Evolutionary conservation across 2,113 vertebrate genomes (phyloP), one percentile per base, ranked within the genome.

Genomic region (Clarias gariepinus): DNA sequence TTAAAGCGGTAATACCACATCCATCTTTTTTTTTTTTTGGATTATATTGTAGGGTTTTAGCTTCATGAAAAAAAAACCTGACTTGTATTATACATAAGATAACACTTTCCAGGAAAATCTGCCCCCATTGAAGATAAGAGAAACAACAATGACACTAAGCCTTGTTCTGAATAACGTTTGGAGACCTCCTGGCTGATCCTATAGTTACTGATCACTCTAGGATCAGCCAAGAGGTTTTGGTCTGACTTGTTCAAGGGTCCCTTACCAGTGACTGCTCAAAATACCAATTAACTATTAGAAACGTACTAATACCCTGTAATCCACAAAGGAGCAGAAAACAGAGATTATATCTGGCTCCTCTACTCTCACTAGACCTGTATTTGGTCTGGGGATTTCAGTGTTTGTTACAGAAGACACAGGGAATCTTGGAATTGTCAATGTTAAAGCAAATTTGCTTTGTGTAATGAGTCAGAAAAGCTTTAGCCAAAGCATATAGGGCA

Each of bases 231-330:
- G 61, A 86, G 16, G 16, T 19, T 12, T 61, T 33, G 28, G 66
- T 41, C 41, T 78, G 77, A 69, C 63, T 86, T 80, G 8, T 25
- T 71, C 28, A 69, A 55, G 53, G 2, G 64, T 3, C 53, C 18
- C 63, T 76, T 60, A 71, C 53, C 28, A 81, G 85, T 57, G 52
- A 33, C 61, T 30, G 76, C 53, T n/a, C n/a, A n/a, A n/a, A n/a
- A 21, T 61, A 23, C 30, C 58, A 64, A 81, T 86, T 81, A 86
- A 30, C 79, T 61, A 68, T 82, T 64, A 74, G 36, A 81, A 33
- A 21, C 33, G 19, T 33, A 60, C 78, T 73, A 80, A 87, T 82
- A 64, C 52, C n/a, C 79, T 55, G 11, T 74, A 82, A 87, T 74
- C 47, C 53, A 25, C 23, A 55, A 41, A 73, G 25, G 18, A 36